Base-by-base conservation (phyloP, 2,888 invertebrate genomes). In the Zygothrica quintamaculata region DNA sequence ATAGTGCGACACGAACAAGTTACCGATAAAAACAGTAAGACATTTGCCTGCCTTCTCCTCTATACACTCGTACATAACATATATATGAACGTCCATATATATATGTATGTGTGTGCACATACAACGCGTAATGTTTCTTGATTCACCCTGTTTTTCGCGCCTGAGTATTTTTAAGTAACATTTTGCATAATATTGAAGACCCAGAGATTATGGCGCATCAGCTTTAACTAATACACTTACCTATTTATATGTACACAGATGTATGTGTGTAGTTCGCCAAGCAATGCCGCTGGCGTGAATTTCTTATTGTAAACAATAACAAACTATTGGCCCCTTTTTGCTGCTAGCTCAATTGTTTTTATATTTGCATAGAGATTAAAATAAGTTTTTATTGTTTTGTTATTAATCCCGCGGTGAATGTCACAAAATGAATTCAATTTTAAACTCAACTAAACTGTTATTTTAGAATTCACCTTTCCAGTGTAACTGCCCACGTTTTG, bases 21-120 rank as follows among this genome's bases (percentile, higher is more conserved):
- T 76, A 72, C 44, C 65, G 66, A 61, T 72, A 73, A 72, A 65
- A 73, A 51, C 36, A 26, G 22, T 42, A 65, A 71, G 59, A 65
- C 31, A 44, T 57, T 57, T 58, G 33, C 53, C 25, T 58, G 33
- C 53, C 25, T 66, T 52, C 55, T 33, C 65, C 39, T 8, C 33
- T 22, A 29, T 44, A 18, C 39, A n/a, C 18, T 33, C 40, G 33
- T 16, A 50, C 3, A 18, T 26, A 39, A 11, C 13, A 31, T 25
- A 33, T 13, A 33, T n/a, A 5, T 5, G 29, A 7, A 29, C 7
- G n/a, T n/a, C n/a, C n/a, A n/a, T n/a, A n/a, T n/a, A n/a, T n/a
- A n/a, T n/a, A n/a, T n/a, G n/a, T n/a, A n/a, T n/a, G n/a, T n/a
- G n/a, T n/a, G n/a, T n/a, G 8, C n/a, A 18, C 22, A 52, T 22